Percentiles rank a stretch among this genome's conserved stretches.
Evolutionary conservation across 2,888 invertebrate genomes (phyloP).

Genomic region (Cantharis rustica): DNA sequence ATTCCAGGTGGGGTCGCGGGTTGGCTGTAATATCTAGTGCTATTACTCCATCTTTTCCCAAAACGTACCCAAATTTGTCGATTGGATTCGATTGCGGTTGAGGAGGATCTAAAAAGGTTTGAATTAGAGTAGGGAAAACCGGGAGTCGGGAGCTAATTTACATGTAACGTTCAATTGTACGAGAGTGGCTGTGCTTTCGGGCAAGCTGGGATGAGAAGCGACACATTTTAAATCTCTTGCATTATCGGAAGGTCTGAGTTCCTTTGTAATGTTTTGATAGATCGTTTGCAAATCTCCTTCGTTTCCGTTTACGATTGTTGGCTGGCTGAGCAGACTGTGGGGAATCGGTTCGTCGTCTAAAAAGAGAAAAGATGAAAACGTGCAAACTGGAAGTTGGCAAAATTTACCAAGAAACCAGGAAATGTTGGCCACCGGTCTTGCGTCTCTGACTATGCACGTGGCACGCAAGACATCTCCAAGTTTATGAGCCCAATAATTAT

Average conservation of each 20-base stretch:
- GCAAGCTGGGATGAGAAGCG: conserved; percentile 66
- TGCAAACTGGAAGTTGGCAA: neutral
- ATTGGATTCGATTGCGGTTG: conserved; percentile 62
- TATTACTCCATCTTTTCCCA: conserved; percentile 73
- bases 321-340: conserved; percentile 56
- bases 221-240: conserved; percentile 69
- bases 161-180: conserved; percentile 64
- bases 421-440: conserved; percentile 77
- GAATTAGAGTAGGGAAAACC: neutral
- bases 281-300: conserved; percentile 66
- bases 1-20: conserved; percentile 71
- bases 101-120: conserved; percentile 64
- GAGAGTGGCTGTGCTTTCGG: conserved; percentile 50
- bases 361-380: neutral
- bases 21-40: conserved; percentile 75
- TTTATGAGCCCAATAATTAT: conserved; percentile 57
- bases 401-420: conserved; percentile 70
- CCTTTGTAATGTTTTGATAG: conserved; percentile 68
- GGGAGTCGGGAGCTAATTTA: conserved; percentile 53
- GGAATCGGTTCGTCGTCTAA: conserved; percentile 67
- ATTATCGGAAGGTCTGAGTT: conserved; percentile 67
- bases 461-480: conserved; percentile 68
- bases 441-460: conserved; percentile 70
- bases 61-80: conserved; percentile 74
- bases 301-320: conserved; percentile 55